Evolutionary conservation across 2,113 vertebrate genomes (phyloP), one percentile per base, ranked within the genome.

Genomic region (Stomatorhinus ivindoensis): DNA sequence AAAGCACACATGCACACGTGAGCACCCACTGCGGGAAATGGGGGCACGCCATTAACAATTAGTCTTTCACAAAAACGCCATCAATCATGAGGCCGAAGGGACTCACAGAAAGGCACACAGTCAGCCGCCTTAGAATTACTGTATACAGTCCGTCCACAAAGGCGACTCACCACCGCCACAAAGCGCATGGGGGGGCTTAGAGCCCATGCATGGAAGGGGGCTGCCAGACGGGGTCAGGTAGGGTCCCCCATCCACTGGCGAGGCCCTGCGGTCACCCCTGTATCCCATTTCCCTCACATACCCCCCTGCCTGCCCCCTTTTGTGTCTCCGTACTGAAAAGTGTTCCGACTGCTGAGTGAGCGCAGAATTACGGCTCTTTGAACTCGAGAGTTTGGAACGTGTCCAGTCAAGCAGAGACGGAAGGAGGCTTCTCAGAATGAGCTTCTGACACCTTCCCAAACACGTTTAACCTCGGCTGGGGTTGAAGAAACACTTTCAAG

Each of bases 321-420:
- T 92, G 91, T 76, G 35, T 76, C 35, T 55, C 86, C 17, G 69
- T 3, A n/a, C 90, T 94, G 93, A 95, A 95, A 94, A 89, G 93
- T 89, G 92, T 89, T 90, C 92, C 92, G 92, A 91, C 92, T 89
- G 93, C 94, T 94, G 94, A 95, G 92, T 94, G 94, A 94, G 94
- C 95, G 95, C 93, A 95, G 94, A 95, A 95, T 95, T 94, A 94
- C 92, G 92, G 90, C 88, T 93, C 94, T 95, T 95, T 96, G 95
- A 95, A 95, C 94, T 94, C 93, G 94, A 95, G 93, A 94, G 93
- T 95, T 95, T 91, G 94, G 93, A 89, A 92, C 93, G 91, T 91
- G 94, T 93, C 94, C 48, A 92, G 93, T 94, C 93, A 90, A 93
- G 94, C 94, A 92, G 92, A 91, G 89, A 90, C 88, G 2, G 53